Conservation (phyloP, 2,113 vertebrate genomes). For the Sterna hirundo region DNA sequence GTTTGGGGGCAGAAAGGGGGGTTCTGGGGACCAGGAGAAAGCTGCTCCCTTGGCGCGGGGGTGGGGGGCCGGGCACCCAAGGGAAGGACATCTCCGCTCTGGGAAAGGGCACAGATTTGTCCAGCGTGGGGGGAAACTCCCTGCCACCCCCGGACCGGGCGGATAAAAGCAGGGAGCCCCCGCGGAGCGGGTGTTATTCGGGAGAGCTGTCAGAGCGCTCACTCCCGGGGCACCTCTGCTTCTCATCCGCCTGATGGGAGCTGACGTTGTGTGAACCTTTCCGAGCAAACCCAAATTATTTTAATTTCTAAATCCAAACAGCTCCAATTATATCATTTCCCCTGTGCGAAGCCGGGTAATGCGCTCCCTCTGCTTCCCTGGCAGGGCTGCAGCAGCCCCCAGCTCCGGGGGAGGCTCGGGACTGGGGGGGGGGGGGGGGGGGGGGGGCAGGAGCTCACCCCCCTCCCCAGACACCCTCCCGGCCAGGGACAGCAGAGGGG, state of each 20-base stretch:
- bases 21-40: neutral
- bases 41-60: neutral
- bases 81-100: neutral
- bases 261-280: conserved; percentile 68
- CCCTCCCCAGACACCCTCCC: neutral
- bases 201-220: conserved; percentile 53
- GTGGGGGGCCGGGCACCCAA: neutral
- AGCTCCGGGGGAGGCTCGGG: fast-evolving
- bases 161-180: neutral
- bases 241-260: conserved; percentile 59
- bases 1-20: neutral
- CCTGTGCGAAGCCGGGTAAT: conserved; percentile 26
- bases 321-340: conserved; percentile 70
- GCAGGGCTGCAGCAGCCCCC: neutral
- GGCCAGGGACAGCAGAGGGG: neutral
- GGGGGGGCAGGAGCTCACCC: neutral
- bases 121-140: neutral
- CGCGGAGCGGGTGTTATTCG: neutral
- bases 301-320: conserved; percentile 74
- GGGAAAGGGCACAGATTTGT: neutral
- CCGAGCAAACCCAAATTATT: conserved; percentile 68
- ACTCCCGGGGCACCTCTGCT: conserved; percentile 52
- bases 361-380: conserved; percentile 30
- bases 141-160: neutral
- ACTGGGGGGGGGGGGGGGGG: neutral